These are phyloP conservation scores for Leucophenga montana DNA, from an alignment of 2,888 invertebrate species.

Conservation along the genomic window DNA sequence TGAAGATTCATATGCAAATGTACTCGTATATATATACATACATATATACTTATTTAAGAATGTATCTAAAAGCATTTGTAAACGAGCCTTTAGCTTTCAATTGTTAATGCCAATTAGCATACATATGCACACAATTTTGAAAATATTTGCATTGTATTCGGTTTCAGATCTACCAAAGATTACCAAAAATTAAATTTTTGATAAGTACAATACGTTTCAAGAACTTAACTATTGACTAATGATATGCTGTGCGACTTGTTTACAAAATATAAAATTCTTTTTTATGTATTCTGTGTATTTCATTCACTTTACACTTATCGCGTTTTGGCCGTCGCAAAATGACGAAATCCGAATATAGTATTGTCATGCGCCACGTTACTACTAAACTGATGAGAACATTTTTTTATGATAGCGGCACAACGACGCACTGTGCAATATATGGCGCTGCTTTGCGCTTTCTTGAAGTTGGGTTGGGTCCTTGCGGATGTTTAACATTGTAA, in stretches of 20 bases:
- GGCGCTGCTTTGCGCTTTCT: neutral
- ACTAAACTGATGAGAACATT: neutral
- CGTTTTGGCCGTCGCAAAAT: neutral
- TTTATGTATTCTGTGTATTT: too few relatives aligned
- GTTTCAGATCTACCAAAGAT: neutral
- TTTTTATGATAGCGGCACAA: neutral
- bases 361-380: neutral
- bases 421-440: neutral
- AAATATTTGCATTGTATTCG: neutral
- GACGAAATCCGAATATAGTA: constrained; percentile 10
- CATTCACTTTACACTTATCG: neutral
- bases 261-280: neutral
- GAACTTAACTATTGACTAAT: constrained; percentile 3
- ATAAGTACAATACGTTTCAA: neutral
- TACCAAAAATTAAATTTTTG: neutral
- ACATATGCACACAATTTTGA: neutral
- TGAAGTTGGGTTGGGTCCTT: constrained; percentile 21
- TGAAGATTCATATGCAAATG: too few relatives aligned
- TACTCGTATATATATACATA: too few relatives aligned
- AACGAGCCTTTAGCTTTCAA: too few relatives aligned
- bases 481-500: neutral
- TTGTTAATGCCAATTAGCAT: too few relatives aligned
- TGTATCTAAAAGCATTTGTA: too few relatives aligned
- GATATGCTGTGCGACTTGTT: neutral
- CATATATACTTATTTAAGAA: too few relatives aligned